Evolutionary conservation across 2,888 invertebrate species (phyloP), one percentile per base, ranked within the genome.

Genomic region (Dione vanillae): DNA sequence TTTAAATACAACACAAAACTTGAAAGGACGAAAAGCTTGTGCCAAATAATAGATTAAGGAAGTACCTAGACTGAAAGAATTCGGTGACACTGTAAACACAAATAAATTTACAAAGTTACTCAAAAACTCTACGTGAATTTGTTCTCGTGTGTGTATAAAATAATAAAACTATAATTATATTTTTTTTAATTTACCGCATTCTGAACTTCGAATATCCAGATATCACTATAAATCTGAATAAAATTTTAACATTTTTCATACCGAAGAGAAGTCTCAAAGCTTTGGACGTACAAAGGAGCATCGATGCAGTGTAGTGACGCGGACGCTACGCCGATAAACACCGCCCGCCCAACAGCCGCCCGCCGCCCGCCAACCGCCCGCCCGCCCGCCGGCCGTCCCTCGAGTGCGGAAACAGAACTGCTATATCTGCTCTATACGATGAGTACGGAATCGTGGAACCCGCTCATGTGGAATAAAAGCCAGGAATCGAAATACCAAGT

Each of bases 241-340:
- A 61, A 61, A 61, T 11, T n/a, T 14, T 14, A 35, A 37, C 14
- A 11, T n/a, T n/a, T 61, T 45, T 7, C 45, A 35, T 61, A 61
- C 16, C 27, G 59, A 10, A 11, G 35, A 10, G n/a, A 35, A 27
- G 41, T 43, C 59, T 61, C 7, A 61, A 61, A 45, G 45, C 45
- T 20, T 5, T 27, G 41, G 9, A 16, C n/a, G 37, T 12, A 16
- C 7, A 61, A 27, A 45, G 61, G 16, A 45, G 61, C 56, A 37
- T 37, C 35, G 56, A 37, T 43, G 45, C 61, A 35, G 61, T 16
- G 45, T 43, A 35, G 61, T 11, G 45, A n/a, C 35, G 45, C 41
- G 58, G 58, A 59, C 20, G 58, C 58, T n/a, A 20, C 35, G 52
- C 20, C 58, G 58, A 59, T 59, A 59, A 59, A 59, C 58, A 19